Evolutionary conservation across 2,888 invertebrate species (phyloP), one percentile per base, ranked within the genome.

Genomic region (Schizotus pectinicornis): DNA sequence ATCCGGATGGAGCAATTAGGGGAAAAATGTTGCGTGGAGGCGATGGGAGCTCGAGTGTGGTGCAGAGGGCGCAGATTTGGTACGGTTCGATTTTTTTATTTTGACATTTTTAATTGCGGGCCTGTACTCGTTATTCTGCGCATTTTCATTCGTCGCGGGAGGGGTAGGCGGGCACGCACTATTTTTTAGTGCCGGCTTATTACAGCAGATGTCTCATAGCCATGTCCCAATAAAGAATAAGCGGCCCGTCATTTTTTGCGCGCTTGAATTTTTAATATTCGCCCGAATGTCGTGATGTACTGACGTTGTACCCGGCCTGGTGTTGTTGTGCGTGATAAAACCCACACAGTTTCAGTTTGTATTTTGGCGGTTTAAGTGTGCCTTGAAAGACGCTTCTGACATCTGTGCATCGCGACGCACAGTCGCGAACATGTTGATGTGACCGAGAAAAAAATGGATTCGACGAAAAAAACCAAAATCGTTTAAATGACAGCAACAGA

Each of bases 161-260:
- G 73, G 73, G 74, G 74, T 75, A 74, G 83, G 84, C 82, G 82
- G 71, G 81, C 81, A 83, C 84, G 84, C 84, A 84, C 84, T 84
- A 84, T 84, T 84, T 84, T 84, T 84, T 84, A 84, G 84, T 84
- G 83, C 81, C 80, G 81, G 83, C 82, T 84, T 83, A 84, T 84
- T 84, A 84, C 84, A 82, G 82, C 84, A 84, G 84, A 84, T 84
- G 85, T 84, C 84, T 84, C 83, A 84, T 83, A 81, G 80, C 81
- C 75, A 79, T 80, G 79, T 80, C 77, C 79, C 79, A 80, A 80
- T 80, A 80, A 80, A 80, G 80, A 79, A 80, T 80, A 79, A 78
- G 71, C 69, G 69, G 68, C 67, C 74, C 76, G 75, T 76, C 76
- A 77, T 79, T 79, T 79, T 80, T 80, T 79, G 78, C 77, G 78